phyloP scores from a whole-genome alignment of 2,888 invertebrate species.

The Cheilosia variabilis region DNA sequence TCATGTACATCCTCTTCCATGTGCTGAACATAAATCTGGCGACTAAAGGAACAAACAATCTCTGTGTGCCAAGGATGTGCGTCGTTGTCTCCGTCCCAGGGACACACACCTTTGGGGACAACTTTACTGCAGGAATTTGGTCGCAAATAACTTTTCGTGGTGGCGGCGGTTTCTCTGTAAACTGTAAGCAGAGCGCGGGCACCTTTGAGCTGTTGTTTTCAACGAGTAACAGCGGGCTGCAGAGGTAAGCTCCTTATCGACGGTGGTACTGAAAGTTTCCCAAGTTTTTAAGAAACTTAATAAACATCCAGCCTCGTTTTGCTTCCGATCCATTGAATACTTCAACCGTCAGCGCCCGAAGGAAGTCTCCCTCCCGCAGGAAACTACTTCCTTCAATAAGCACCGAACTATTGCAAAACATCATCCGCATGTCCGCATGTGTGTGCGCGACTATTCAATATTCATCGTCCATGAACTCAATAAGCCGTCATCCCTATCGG shows the following conservation, averaged over 20 bases:
- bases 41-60: conserved; percentile 6
- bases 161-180: conserved; percentile 18
- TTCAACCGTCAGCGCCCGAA: neutral
- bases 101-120: conserved; percentile 33
- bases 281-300: neutral
- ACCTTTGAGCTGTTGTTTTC: too few relatives aligned
- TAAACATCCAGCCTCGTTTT: conserved; percentile 7
- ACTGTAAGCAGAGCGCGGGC: neutral
- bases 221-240: too few relatives aligned
- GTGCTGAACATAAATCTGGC: conserved; percentile 31
- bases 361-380: neutral
- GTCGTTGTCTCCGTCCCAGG: conserved; percentile 2
- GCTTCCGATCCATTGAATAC: conserved; percentile 37
- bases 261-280: neutral
- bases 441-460: conserved; percentile 29
- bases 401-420: conserved; percentile 32
- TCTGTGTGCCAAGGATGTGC: conserved; percentile 13
- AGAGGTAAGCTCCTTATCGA: too few relatives aligned
- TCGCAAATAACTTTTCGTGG: conserved; percentile 52
- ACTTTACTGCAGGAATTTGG: conserved; percentile 57
- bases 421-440: neutral
- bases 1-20: neutral
- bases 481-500: conserved; percentile 18
- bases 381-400: conserved; percentile 37
- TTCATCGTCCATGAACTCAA: conserved; percentile 61